Conservation (phyloP, 2,113 vertebrate genomes). For the Garra rufa region DNA sequence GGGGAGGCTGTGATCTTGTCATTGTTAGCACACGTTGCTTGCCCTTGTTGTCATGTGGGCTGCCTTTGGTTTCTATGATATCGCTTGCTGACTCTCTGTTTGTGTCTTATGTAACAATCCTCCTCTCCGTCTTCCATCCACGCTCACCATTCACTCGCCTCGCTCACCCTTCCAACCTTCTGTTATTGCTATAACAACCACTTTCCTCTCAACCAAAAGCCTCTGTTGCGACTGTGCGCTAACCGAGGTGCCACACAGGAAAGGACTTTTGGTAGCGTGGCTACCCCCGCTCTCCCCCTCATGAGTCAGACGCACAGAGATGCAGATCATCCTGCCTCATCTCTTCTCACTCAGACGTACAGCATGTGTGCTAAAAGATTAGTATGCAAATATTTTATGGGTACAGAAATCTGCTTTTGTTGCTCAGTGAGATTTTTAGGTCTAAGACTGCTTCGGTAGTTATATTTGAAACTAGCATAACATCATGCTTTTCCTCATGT, state of each 20-base stretch:
- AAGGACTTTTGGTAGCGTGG: conserved; percentile 38
- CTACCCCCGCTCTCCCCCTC: conserved; percentile 37
- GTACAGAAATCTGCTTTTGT: neutral
- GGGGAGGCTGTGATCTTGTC: conserved; percentile 61
- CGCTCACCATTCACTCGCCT: conserved; percentile 66
- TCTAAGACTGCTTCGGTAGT: neutral
- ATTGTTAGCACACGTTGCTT: conserved; percentile 65
- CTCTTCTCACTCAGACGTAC: neutral
- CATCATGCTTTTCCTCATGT: neutral
- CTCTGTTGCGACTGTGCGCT: conserved; percentile 69
- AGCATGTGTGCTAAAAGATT: neutral
- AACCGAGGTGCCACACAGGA: conserved; percentile 61
- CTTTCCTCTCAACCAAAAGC: conserved; percentile 57
- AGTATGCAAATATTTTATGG: neutral
- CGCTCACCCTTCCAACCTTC: conserved; percentile 70
- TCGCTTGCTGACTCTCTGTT: conserved; percentile 53
- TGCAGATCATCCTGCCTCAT: conserved; percentile 1
- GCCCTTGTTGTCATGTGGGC: conserved; percentile 75
- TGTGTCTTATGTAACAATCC: conserved; percentile 81
- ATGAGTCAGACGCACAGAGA: conserved; percentile 22
- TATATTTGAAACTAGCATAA: neutral
- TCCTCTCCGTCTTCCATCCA: conserved; percentile 75
- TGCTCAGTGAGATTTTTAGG: neutral
- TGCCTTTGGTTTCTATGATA: conserved; percentile 72
- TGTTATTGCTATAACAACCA: conserved; percentile 74